Evolutionary conservation across 2,888 invertebrate species (phyloP).

Genomic region (Chloroclysta siterata): DNA sequence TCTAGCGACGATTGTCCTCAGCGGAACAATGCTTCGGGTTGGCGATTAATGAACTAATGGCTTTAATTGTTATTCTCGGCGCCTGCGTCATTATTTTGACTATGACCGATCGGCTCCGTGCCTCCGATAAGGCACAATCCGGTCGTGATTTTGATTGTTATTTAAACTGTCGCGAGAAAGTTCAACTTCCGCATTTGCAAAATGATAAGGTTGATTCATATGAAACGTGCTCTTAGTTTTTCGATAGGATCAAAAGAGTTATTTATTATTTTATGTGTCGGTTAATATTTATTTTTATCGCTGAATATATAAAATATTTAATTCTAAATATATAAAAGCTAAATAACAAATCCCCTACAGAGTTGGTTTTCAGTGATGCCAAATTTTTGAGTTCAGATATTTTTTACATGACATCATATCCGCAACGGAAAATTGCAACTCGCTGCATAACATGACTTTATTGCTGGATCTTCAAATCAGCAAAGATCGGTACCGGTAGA

Average conservation of each 20-base stretch:
- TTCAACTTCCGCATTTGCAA: slow-evolving; percentile 57
- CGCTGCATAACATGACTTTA: slow-evolving; percentile 17
- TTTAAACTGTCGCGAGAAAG: slow-evolving; percentile 64
- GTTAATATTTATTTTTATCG: too few species aligned
- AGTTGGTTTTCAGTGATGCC: too few species aligned
- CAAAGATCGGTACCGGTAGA: slow-evolving; percentile 46
- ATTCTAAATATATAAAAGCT: too few species aligned
- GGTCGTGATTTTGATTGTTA: slow-evolving; percentile 66
- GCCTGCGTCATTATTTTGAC: slow-evolving; percentile 77
- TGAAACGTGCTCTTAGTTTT: neutral
- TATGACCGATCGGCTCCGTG: slow-evolving; percentile 75
- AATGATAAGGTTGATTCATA: slow-evolving; percentile 20
- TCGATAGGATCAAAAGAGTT: neutral
- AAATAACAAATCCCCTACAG: too few species aligned
- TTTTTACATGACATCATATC: neutral
- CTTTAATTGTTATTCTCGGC: slow-evolving; percentile 68
- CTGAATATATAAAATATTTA: too few species aligned
- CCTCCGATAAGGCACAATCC: slow-evolving; percentile 76
- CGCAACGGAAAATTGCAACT: slow-evolving; percentile 10
- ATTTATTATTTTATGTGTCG: neutral
- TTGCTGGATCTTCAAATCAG: slow-evolving; percentile 45
- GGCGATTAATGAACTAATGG: slow-evolving; percentile 80
- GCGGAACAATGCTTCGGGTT: slow-evolving; percentile 73
- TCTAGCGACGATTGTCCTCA: slow-evolving; percentile 78
- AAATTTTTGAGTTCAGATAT: neutral